Evolutionary conservation across 2,113 vertebrate species (phyloP).

Genomic region (Anser cygnoides): DNA sequence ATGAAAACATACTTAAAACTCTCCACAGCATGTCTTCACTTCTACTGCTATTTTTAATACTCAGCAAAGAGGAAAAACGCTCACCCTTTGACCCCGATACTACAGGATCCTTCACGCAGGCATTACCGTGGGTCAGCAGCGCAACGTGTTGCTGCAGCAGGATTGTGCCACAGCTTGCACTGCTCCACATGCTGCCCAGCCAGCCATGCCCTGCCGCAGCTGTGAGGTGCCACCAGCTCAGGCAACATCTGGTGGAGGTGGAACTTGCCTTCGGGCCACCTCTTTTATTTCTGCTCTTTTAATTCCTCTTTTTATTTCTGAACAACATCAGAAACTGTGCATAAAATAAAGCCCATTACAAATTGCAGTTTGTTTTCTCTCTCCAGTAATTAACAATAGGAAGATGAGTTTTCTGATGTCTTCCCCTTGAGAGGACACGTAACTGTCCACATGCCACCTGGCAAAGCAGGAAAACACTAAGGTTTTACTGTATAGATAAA

Average conservation of each 20-base stretch:
- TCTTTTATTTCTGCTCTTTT: background rate
- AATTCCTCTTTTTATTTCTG: background rate
- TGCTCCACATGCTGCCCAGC: fast-evolving
- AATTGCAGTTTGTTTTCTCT: background rate
- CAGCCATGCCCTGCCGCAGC: background rate
- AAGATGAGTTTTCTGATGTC: background rate
- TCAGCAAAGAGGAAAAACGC: background rate
- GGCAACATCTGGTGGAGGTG: background rate
- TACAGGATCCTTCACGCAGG: background rate
- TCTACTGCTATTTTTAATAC: background rate
- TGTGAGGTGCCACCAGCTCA: fast-evolving
- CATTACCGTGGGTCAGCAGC: background rate
- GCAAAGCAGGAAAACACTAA: background rate
- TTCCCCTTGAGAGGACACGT: background rate
- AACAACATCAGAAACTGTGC: background rate
- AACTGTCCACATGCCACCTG: background rate
- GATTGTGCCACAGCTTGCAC: background rate
- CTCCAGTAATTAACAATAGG: background rate
- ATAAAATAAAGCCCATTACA: background rate
- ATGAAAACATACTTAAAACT: background rate
- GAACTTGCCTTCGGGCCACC: background rate
- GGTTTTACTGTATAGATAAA: background rate
- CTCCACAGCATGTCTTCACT: background rate
- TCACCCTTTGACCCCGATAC: fast-evolving
- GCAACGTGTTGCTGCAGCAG: fast-evolving